phyloP scores from a whole-genome alignment of 1,140 invertebrate species.

The Zaprionus nigranus region DNA sequence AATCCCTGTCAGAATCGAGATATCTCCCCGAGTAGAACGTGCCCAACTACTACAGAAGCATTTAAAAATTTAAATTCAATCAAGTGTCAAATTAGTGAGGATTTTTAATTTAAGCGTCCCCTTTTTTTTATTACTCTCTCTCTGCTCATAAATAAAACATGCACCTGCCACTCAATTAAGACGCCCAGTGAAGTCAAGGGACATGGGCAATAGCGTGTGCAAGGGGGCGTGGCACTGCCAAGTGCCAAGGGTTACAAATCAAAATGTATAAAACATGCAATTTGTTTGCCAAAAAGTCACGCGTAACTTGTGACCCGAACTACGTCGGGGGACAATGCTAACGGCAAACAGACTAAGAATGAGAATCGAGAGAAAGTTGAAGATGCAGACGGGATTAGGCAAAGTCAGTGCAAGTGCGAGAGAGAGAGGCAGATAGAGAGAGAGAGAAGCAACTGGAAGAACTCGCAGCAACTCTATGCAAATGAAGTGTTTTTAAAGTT shows the following conservation, averaged over 20 bases:
- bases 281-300: conserved; percentile 78
- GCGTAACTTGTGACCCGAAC: conserved; percentile 56
- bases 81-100: conserved; percentile 79
- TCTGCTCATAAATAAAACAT: conserved; percentile 78
- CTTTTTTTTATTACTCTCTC: conserved; percentile 42
- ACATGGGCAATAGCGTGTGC: background rate
- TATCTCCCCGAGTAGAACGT: background rate
- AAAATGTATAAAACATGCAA: conserved; percentile 83
- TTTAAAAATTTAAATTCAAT: conserved; percentile 78
- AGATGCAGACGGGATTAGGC: conserved; percentile 1
- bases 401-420: background rate
- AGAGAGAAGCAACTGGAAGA: conserved; percentile 3
- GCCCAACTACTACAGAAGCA: conserved; percentile 16
- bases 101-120: conserved; percentile 75
- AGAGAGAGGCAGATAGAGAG: background rate
- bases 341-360: conserved; percentile 18
- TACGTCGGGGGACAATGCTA: conserved; percentile 11
- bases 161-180: conserved; percentile 74
- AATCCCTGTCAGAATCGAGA: background rate
- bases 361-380: conserved; percentile 8
- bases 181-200: conserved; percentile 7
- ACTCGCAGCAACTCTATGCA: conserved; percentile 28
- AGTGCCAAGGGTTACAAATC: conserved; percentile 71
- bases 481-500: conserved; percentile 52
- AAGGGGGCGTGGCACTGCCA: conserved; percentile 31